Percentiles rank a stretch among this genome's conserved stretches.
Conservation (phyloP, 2,888 invertebrate genomes). For the Argynnis bischoffii region DNA sequence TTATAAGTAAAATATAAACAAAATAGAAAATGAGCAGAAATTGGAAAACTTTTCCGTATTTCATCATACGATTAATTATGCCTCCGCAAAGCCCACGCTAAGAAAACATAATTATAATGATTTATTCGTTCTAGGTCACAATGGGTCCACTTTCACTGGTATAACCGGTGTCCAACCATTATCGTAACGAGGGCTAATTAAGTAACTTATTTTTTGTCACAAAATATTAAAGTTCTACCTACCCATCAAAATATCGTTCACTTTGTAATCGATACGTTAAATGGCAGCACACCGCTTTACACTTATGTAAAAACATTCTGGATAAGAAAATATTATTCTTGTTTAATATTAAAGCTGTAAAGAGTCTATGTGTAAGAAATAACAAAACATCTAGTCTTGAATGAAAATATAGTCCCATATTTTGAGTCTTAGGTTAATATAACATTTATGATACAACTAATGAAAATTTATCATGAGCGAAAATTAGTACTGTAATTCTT, state of each 20-base stretch:
- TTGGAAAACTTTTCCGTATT: constrained; percentile 3
- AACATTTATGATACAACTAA: too few species aligned
- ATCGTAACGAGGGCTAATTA: constrained; percentile 44
- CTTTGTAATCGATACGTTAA: constrained; percentile 8
- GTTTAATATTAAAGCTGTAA: too few species aligned
- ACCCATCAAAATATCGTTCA: constrained; percentile 39
- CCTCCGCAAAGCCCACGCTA: constrained; percentile 14
- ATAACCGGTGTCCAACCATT: constrained; percentile 28
- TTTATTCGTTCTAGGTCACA: constrained; percentile 33
- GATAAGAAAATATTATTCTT: too few species aligned
- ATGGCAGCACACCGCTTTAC: background rate
- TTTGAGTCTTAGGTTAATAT: too few species aligned
- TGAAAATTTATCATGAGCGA: too few species aligned
- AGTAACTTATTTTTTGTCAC: constrained; percentile 43
- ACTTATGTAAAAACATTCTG: background rate
- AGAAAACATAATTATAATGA: constrained; percentile 36
- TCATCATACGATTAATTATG: constrained; percentile 9
- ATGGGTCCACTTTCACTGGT: constrained; percentile 40
- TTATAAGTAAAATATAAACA: background rate
- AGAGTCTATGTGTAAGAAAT: too few species aligned
- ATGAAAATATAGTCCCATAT: too few species aligned
- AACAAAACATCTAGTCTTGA: too few species aligned
- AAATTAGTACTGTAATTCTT: too few species aligned
- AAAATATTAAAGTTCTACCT: constrained; percentile 36
- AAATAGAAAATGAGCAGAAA: background rate